phyloP scores from a whole-genome alignment of 2,797 vertebrate genomes.

The Centropyge bicolor region DNA sequence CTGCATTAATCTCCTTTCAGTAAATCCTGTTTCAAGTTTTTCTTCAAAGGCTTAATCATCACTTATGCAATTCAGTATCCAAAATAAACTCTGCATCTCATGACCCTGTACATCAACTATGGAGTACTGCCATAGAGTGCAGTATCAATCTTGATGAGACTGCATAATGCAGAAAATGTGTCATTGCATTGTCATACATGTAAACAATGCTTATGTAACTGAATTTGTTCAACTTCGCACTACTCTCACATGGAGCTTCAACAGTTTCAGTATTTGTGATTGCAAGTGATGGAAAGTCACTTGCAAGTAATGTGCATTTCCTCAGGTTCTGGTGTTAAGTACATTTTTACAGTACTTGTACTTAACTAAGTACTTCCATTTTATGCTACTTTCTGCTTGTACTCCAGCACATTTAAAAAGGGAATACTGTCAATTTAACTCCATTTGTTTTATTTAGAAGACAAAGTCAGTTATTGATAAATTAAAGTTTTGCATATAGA shows the following conservation, averaged over 20 bases:
- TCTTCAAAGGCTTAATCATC: constrained; percentile 5
- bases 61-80: background rate
- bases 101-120: background rate
- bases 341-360: background rate
- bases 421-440: background rate
- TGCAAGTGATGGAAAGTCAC: background rate
- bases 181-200: background rate
- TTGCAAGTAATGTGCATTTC: background rate
- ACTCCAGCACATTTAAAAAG: background rate
- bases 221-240: too few relatives aligned
- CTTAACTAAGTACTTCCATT: background rate
- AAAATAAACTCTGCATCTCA: background rate
- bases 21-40: constrained; percentile 5
- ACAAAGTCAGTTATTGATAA: background rate
- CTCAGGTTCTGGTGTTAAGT: background rate
- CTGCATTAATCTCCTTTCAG: background rate
- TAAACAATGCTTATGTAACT: background rate
- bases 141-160: background rate
- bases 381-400: background rate
- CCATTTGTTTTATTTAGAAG: background rate
- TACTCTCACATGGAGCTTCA: background rate
- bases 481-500: background rate
- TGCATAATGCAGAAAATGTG: background rate
- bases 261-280: background rate
- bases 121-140: background rate